phyloP scores from a whole-genome alignment of 1,140 invertebrate species.

The Asbolus verrucosus region DNA sequence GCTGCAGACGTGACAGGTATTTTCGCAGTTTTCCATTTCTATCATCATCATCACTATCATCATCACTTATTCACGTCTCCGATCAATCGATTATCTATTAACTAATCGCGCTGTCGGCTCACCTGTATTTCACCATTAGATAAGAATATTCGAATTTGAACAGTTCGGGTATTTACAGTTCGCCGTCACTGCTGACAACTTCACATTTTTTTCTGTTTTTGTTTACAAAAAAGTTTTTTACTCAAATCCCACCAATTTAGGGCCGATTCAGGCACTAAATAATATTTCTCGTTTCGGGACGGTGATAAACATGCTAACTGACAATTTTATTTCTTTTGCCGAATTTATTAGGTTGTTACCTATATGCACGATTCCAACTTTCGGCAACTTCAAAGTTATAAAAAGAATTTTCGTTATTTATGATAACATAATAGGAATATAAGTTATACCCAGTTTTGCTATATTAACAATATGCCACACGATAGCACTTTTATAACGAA shows the following conservation, averaged over 20 bases:
- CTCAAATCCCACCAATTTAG: background rate
- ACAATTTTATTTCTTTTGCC: conserved; percentile 3
- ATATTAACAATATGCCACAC: too few species aligned
- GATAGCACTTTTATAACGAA: too few species aligned
- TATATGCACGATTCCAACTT: background rate
- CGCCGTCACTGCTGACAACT: too few species aligned
- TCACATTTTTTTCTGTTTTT: background rate
- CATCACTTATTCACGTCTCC: too few species aligned
- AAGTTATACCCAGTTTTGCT: too few species aligned
- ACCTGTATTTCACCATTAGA: too few species aligned
- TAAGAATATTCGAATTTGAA: too few species aligned
- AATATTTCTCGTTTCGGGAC: background rate
- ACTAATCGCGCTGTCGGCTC: too few species aligned
- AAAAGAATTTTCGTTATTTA: background rate
- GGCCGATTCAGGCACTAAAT: background rate
- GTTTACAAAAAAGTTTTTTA: background rate
- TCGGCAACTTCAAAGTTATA: background rate
- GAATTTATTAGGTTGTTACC: conserved; percentile 1
- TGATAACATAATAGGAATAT: background rate
- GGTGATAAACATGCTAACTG: conserved; percentile 7
- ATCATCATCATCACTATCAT: too few species aligned
- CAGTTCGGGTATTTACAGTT: too few species aligned
- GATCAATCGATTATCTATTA: too few species aligned
- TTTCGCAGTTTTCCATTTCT: background rate
- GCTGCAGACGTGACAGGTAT: conserved; percentile 29